Conservation (phyloP, 2,113 vertebrate genomes). For the Theristicus caerulescens region DNA sequence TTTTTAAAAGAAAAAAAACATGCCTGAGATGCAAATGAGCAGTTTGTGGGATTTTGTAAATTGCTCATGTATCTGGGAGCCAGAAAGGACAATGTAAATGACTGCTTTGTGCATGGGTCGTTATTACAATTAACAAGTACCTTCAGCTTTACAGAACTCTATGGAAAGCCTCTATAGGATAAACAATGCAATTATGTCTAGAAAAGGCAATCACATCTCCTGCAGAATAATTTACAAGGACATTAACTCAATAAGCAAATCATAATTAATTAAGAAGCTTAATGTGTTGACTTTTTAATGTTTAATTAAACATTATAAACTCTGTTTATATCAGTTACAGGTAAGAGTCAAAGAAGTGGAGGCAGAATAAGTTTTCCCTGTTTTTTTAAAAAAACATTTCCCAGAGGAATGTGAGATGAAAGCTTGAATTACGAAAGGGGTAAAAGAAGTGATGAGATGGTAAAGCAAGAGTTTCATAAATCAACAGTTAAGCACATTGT, state of each 20-base stretch:
- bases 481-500: background rate
- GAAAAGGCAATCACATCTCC: conserved; percentile 47
- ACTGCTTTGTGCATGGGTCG: background rate
- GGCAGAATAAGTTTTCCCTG: background rate
- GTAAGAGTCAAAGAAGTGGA: conserved; percentile 27
- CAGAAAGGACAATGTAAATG: background rate
- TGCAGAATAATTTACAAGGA: conserved; percentile 61
- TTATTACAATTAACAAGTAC: background rate
- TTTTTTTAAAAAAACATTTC: background rate
- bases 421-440: background rate
- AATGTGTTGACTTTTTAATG: conserved; percentile 52
- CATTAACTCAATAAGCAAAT: conserved; percentile 66
- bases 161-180: conserved; percentile 14
- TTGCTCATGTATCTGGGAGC: background rate
- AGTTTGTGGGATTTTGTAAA: background rate
- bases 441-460: background rate
- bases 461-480: background rate
- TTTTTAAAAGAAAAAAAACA: background rate
- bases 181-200: conserved; percentile 51
- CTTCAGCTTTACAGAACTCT: background rate
- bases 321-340: conserved; percentile 37
- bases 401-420: background rate
- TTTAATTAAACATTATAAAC: conserved; percentile 43
- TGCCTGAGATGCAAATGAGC: background rate
- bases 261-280: conserved; percentile 65